phyloP scores from a whole-genome alignment of 2,888 invertebrate genomes.

The Caenorhabditis plicata region DNA sequence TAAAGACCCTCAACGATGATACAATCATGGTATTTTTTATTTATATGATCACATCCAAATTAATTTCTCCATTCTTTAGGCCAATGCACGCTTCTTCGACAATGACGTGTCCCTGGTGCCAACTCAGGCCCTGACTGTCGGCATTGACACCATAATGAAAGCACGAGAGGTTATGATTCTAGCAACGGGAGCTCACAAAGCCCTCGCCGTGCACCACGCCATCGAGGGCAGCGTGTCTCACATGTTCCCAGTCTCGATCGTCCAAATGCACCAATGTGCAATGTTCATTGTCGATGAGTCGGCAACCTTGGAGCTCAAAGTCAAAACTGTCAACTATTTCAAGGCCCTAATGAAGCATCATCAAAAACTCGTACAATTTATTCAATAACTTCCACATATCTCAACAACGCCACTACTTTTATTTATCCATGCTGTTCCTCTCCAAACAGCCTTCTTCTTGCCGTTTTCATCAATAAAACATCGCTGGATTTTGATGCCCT shows the following conservation, averaged over 20 bases:
- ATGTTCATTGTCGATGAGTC: conserved; percentile 95
- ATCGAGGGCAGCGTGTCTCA: conserved; percentile 98
- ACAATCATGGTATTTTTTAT: conserved; percentile 75
- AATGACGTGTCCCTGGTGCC: conserved; percentile 92
- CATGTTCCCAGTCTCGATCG: conserved; percentile 99
- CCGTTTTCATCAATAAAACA: conserved; percentile 24
- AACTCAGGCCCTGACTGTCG: conserved; percentile 85
- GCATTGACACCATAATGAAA: conserved; percentile 98
- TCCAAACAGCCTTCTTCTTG: conserved; percentile 26
- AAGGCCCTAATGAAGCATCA: conserved; percentile 71
- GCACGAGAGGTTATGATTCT: conserved; percentile 96
- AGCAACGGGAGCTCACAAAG: conserved; percentile 92
- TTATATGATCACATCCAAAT: no score
- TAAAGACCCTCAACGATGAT: conserved; percentile 89
- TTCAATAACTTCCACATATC: conserved; percentile 14
- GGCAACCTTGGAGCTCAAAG: conserved; percentile 88
- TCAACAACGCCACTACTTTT: conserved; percentile 30
- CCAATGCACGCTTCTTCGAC: conserved; percentile 79
- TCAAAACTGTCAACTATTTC: conserved; percentile 94
- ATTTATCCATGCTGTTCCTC: conserved; percentile 33
- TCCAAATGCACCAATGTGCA: conserved; percentile 84
- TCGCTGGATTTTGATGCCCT: conserved; percentile 51
- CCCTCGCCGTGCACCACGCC: conserved; percentile 90
- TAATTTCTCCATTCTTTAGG: conserved; percentile 21
- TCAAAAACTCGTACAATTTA: conserved; percentile 49